phyloP scores from a whole-genome alignment of 2,888 invertebrate species.

The Julus scandinavius region DNA sequence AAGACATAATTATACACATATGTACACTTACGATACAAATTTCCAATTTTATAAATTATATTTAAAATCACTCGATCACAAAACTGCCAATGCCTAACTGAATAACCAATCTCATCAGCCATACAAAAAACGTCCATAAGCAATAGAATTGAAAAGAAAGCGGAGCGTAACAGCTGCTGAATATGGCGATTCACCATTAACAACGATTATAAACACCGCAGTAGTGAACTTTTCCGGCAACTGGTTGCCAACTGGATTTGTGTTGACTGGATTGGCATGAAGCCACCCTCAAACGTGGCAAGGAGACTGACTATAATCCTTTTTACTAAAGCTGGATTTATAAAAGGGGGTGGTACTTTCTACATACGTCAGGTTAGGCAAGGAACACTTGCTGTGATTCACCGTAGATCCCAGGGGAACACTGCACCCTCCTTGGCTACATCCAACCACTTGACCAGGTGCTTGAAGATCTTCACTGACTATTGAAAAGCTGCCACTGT shows the following conservation, averaged over 20 bases:
- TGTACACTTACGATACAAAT: conserved; percentile 46
- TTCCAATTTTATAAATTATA: conserved; percentile 39
- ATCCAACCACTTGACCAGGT: conserved; percentile 3
- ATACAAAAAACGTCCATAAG: conserved; percentile 6
- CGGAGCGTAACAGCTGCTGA: conserved; percentile 3
- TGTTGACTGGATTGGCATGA: background rate
- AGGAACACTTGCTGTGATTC: conserved; percentile 53
- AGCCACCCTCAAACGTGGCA: conserved; percentile 47
- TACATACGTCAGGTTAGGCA: conserved; percentile 53
- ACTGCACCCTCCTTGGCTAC: background rate
- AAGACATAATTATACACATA: conserved; percentile 26
- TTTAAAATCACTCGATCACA: conserved; percentile 20
- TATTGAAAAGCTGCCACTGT: conserved; percentile 59
- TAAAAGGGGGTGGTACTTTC: conserved; percentile 41
- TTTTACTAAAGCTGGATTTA: conserved; percentile 49
- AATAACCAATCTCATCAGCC: conserved; percentile 14
- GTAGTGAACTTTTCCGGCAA: background rate
- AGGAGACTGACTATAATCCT: conserved; percentile 27
- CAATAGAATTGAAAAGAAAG: background rate
- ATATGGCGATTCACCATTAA: background rate
- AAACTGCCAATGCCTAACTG: conserved; percentile 11
- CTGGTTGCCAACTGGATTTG: background rate
- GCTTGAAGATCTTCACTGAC: conserved; percentile 56
- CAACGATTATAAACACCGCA: conserved; percentile 3
- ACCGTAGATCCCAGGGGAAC: conserved; percentile 6